Conservation (phyloP, 2,797 vertebrate species). For the Leucoraja ocellata region DNA sequence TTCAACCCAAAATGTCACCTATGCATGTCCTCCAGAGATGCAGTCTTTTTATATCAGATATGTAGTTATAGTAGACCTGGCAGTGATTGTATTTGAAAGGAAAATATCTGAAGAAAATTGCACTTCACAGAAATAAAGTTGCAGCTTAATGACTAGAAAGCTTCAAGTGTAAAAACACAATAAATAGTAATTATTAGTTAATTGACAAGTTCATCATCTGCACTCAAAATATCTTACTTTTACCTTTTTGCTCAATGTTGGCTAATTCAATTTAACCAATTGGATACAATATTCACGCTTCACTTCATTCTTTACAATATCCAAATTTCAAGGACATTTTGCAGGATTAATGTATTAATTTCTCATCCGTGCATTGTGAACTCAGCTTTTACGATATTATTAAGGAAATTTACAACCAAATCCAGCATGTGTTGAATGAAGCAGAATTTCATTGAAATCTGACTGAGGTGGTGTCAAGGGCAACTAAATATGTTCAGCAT, state of each 20-base stretch:
- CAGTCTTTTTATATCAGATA: not conserved
- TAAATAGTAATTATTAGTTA: not conserved
- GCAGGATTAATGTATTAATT: not conserved
- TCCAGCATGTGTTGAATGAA: not conserved
- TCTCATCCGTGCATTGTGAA: not conserved
- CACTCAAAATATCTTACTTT: not conserved
- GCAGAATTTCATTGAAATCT: not conserved
- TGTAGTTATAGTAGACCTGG: not conserved
- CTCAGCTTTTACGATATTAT: not conserved
- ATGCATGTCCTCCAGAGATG: too few species aligned
- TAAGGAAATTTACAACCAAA: constrained; percentile 6
- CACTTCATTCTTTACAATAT: not conserved
- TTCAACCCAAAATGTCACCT: too few species aligned
- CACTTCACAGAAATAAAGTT: not conserved
- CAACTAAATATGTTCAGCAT: too few species aligned
- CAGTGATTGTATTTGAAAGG: not conserved
- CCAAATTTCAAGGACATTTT: not conserved
- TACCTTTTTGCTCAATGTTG: not conserved
- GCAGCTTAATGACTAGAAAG: not conserved
- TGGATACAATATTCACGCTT: not conserved
- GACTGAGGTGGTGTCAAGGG: not conserved
- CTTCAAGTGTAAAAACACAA: not conserved
- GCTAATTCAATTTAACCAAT: not conserved
- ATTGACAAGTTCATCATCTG: not conserved
- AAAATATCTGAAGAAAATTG: not conserved